These are phyloP conservation scores for Periophthalmus modestus DNA, from an alignment of 2,113 vertebrate species.

Conservation along the genomic window DNA sequence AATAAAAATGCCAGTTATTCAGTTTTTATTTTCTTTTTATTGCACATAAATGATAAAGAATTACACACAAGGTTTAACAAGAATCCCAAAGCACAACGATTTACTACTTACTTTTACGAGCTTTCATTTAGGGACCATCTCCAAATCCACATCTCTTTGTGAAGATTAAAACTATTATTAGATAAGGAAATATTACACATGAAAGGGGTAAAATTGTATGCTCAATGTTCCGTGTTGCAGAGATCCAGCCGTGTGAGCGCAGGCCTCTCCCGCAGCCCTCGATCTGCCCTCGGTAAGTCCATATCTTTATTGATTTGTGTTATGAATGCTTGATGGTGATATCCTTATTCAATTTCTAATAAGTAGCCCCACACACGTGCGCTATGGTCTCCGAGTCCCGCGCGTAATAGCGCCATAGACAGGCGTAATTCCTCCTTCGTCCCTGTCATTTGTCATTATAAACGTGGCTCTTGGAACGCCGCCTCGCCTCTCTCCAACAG, in stretches of 20 bases:
- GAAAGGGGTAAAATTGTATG: neutral
- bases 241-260: constrained; percentile 63
- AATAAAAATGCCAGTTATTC: neutral
- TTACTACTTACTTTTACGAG: neutral
- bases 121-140: neutral
- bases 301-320: constrained; percentile 75
- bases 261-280: constrained; percentile 53
- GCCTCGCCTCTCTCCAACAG: constrained; percentile 62
- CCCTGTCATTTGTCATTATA: constrained; percentile 75
- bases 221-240: constrained; percentile 56
- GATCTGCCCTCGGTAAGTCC: constrained; percentile 73
- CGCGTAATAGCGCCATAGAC: constrained; percentile 47
- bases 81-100: neutral
- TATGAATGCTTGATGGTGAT: constrained; percentile 71
- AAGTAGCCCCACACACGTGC: constrained; percentile 57
- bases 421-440: constrained; percentile 72
- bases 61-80: neutral
- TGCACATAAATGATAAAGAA: neutral
- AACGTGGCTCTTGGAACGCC: constrained; percentile 68
- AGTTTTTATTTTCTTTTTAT: neutral
- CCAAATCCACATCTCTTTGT: neutral
- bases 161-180: neutral
- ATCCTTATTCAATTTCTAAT: constrained; percentile 75
- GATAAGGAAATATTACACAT: neutral
- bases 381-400: constrained; percentile 38